These are phyloP conservation scores for Tiaroga cobitis DNA, from an alignment of 2,797 vertebrate species.

Conservation along the genomic window DNA sequence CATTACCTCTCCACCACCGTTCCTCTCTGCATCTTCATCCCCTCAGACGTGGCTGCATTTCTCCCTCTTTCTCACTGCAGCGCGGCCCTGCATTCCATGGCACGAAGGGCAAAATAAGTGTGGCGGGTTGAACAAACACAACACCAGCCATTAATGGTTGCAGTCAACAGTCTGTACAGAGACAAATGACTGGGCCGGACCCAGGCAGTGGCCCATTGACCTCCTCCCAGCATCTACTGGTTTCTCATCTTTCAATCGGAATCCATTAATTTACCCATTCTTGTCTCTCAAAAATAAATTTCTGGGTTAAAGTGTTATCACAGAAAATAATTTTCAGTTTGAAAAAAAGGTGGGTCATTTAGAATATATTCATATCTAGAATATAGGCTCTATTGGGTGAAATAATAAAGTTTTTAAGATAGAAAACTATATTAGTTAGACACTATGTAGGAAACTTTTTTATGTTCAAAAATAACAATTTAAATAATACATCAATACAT, in stretches of 20 bases:
- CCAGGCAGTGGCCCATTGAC: conserved; percentile 44
- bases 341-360: neutral
- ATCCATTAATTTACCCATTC: conserved; percentile 3
- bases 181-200: conserved; percentile 41
- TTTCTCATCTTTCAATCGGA: neutral
- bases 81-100: conserved; percentile 73
- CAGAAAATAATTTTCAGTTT: neutral
- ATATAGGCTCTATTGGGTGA: neutral
- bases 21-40: conserved; percentile 71
- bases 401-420: neutral
- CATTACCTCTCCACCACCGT: conserved; percentile 88
- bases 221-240: conserved; percentile 27
- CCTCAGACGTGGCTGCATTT: conserved; percentile 53
- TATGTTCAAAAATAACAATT: neutral
- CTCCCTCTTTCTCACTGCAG: conserved; percentile 83
- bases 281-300: neutral
- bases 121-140: conserved; percentile 66
- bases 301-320: neutral
- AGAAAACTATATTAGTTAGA: neutral
- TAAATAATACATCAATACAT: neutral
- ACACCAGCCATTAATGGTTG: conserved; percentile 74
- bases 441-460: neutral
- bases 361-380: neutral
- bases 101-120: conserved; percentile 66
- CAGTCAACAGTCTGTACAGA: conserved; percentile 61